Conservation (phyloP, 2,113 vertebrate genomes). For the Oostethus manadensis region DNA sequence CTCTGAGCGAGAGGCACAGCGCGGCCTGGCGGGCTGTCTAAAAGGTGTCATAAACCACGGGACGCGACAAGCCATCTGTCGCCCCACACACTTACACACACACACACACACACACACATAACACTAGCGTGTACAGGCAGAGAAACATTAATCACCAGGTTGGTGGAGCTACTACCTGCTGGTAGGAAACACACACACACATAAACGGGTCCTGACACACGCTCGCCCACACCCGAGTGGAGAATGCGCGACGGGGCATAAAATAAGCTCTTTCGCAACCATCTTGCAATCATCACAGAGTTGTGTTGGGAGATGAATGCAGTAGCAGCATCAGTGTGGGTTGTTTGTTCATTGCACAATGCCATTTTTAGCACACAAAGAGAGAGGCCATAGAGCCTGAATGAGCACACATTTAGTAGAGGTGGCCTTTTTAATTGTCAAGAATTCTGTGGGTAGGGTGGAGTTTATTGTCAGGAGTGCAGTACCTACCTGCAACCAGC, state of each 20-base stretch:
- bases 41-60: conserved; percentile 68
- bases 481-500: too few relatives aligned
- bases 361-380: conserved; percentile 18
- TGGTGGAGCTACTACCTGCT: conserved; percentile 53
- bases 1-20: conserved; percentile 15
- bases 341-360: conserved; percentile 38
- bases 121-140: conserved; percentile 56
- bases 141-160: conserved; percentile 64
- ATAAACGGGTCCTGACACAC: conserved; percentile 16
- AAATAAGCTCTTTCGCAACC: conserved; percentile 49
- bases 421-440: too few relatives aligned
- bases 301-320: conserved; percentile 26
- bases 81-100: conserved; percentile 20
- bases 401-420: not conserved
- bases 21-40: conserved; percentile 45
- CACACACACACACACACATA: conserved; percentile 29
- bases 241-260: conserved; percentile 35
- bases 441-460: too few relatives aligned
- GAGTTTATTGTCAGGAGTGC: too few relatives aligned
- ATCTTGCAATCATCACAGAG: conserved; percentile 46
- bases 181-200: conserved; percentile 24
- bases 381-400: not conserved
- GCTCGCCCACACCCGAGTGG: conserved; percentile 12
- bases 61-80: conserved; percentile 67
- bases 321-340: conserved; percentile 34